Conservation (phyloP, 2,113 vertebrate species). For the Marcusenius ussheri region DNA sequence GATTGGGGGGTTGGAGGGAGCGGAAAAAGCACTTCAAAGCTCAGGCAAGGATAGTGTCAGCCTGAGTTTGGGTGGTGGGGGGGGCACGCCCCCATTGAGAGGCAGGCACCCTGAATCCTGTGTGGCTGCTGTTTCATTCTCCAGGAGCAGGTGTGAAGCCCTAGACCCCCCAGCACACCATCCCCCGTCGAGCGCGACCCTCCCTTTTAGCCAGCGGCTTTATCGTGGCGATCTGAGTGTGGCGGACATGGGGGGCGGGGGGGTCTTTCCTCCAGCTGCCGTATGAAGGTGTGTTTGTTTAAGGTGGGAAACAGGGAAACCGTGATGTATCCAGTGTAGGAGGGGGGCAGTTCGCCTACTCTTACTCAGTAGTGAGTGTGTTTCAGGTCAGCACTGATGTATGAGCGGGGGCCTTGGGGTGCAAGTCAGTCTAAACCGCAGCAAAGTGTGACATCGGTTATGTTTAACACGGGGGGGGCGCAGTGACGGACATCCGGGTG, state of each 20-base stretch:
- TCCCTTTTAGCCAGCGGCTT: background rate
- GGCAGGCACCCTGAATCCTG: slow-evolving; percentile 41
- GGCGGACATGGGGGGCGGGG: background rate
- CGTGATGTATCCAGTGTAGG: slow-evolving; percentile 3
- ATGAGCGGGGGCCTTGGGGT: background rate
- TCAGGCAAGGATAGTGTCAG: background rate
- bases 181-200: background rate
- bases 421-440: background rate
- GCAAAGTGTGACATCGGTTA: background rate
- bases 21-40: slow-evolving; percentile 27
- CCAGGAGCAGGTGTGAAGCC: background rate
- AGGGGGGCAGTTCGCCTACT: background rate
- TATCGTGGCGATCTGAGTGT: slow-evolving; percentile 27
- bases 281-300: slow-evolving; percentile 25
- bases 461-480: background rate
- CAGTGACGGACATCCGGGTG: background rate
- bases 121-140: background rate
- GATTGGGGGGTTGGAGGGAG: background rate
- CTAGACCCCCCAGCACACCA: background rate
- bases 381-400: slow-evolving; percentile 21
- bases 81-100: slow-evolving; percentile 27
- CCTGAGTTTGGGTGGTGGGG: background rate
- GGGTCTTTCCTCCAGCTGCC: background rate
- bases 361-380: background rate
- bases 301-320: slow-evolving; percentile 16